Conservation (phyloP, 2,888 invertebrate genomes). For the Schizotus pectinicornis region DNA sequence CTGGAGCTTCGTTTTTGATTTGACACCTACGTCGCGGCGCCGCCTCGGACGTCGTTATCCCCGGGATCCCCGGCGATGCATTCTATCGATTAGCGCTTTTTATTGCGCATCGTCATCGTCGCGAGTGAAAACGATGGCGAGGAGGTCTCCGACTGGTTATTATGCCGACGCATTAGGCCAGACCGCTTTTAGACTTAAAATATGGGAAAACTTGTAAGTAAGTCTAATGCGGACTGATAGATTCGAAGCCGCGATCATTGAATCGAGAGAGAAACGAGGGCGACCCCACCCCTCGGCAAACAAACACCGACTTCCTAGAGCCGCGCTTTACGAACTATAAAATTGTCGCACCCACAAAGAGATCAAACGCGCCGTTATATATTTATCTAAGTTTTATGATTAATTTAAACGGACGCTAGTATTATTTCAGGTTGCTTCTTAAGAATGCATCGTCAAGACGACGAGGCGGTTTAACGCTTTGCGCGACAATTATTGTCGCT, state of each 20-base stretch:
- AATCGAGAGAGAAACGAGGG: slow-evolving; percentile 37
- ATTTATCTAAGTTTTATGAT: slow-evolving; percentile 55
- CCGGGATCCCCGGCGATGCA: too few species aligned
- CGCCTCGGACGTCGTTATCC: too few species aligned
- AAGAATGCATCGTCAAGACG: slow-evolving; percentile 40
- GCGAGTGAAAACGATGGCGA: too few species aligned
- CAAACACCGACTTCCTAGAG: slow-evolving; percentile 38
- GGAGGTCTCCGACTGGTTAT: too few species aligned
- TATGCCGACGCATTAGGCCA: slow-evolving; percentile 44
- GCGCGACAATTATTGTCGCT: slow-evolving; percentile 40
- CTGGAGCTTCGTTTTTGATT: neutral
- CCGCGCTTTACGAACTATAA: slow-evolving; percentile 45
- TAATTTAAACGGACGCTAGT: slow-evolving; percentile 48
- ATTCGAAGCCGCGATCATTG: slow-evolving; percentile 51
- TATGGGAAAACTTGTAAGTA: slow-evolving; percentile 56
- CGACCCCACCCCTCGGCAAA: slow-evolving; percentile 32
- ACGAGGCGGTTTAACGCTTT: slow-evolving; percentile 34
- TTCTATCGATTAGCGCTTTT: too few species aligned
- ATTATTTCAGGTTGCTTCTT: slow-evolving; percentile 54
- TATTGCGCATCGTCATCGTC: too few species aligned
- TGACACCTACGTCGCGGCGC: neutral
- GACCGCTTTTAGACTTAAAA: slow-evolving; percentile 50
- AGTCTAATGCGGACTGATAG: slow-evolving; percentile 54
- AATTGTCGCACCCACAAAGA: slow-evolving; percentile 52
- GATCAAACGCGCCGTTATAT: slow-evolving; percentile 53